These are phyloP conservation scores for Brassicogethes aeneus DNA, from an alignment of 2,888 invertebrate species.

Conservation along the genomic window DNA sequence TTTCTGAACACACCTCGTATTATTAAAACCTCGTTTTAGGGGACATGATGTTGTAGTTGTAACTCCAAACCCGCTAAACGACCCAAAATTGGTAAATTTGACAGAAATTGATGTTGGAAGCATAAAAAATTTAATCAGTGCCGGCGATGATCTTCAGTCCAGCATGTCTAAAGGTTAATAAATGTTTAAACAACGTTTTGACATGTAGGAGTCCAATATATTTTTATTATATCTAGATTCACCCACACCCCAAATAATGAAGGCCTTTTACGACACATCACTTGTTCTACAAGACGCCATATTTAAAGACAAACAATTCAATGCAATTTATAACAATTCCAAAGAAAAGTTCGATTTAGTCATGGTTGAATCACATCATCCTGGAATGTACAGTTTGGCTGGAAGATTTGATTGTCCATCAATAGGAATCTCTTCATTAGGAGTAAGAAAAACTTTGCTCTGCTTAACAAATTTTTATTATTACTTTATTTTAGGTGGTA, in stretches of 20 bases:
- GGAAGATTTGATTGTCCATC: slow-evolving; percentile 11
- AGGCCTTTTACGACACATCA: background rate
- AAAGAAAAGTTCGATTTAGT: slow-evolving; percentile 12
- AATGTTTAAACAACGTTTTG: background rate
- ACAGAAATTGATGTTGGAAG: slow-evolving; percentile 29
- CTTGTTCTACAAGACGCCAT: slow-evolving; percentile 4
- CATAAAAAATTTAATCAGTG: background rate
- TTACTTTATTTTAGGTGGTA: background rate
- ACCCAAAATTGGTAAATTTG: slow-evolving; percentile 25
- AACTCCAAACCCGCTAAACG: slow-evolving; percentile 29
- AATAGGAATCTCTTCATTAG: slow-evolving; percentile 12
- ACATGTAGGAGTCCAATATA: too few species aligned
- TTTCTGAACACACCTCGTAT: background rate
- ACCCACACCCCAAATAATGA: background rate
- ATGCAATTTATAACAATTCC: slow-evolving; percentile 5
- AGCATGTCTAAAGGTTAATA: background rate
- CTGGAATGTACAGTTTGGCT: slow-evolving; percentile 10
- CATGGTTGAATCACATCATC: slow-evolving; percentile 11
- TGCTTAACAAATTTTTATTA: background rate
- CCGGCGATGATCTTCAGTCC: background rate
- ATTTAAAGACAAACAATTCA: slow-evolving; percentile 1
- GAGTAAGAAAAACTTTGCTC: background rate
- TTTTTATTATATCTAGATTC: background rate
- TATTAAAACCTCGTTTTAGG: slow-evolving; percentile 5
- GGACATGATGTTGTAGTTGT: slow-evolving; percentile 31